A percentile compares a stretch with the other conserved stretches of the same genome.
These are phyloP conservation scores for Alosa alosa DNA, from an alignment of 2,113 vertebrate genomes.

Conservation along the genomic window DNA sequence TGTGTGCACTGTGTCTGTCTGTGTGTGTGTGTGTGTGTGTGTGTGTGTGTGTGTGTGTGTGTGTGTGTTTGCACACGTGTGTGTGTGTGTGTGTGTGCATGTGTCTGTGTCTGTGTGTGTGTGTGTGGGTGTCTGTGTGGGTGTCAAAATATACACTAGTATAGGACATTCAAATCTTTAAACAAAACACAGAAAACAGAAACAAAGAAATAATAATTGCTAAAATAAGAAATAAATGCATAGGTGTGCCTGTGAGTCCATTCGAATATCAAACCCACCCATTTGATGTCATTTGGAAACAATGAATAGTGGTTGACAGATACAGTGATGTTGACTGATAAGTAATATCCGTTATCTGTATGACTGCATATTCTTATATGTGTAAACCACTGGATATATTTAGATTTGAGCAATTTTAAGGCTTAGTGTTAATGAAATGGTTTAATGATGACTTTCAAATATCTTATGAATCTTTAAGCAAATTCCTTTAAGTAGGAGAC, in stretches of 20 bases:
- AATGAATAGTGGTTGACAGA: background rate
- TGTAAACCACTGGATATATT: background rate
- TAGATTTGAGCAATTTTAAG: background rate
- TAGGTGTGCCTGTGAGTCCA: background rate
- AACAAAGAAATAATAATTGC: background rate
- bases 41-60: too few relatives aligned
- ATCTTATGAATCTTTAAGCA: background rate
- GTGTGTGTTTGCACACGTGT: too few relatives aligned
- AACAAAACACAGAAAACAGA: background rate
- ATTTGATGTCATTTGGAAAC: background rate
- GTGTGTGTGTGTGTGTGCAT: background rate
- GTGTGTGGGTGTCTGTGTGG: background rate
- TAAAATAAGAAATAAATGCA: background rate
- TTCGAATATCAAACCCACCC: background rate
- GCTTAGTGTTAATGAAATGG: background rate
- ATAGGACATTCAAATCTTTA: background rate
- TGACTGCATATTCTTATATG: background rate
- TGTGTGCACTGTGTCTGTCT: background rate
- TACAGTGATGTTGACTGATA: background rate
- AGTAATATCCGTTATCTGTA: background rate
- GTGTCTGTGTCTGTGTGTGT: background rate
- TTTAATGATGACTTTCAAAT: background rate
- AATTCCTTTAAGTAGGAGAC: background rate
- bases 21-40: too few relatives aligned
- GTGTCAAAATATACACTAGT: background rate